Conservation (phyloP, 2,113 vertebrate genomes). For the Oreochromis spilurus region DNA sequence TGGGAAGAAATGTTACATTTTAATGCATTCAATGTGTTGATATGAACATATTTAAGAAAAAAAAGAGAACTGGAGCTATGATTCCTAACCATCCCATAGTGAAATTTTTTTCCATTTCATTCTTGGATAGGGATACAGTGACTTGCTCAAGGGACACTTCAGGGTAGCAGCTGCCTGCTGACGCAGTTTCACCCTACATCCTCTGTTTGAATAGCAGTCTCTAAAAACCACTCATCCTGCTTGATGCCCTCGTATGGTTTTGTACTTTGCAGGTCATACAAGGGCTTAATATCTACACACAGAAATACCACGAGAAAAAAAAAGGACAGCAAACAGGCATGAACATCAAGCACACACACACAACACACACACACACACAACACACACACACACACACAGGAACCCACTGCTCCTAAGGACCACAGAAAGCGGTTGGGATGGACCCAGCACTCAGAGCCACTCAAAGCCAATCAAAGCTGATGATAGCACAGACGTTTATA, state of each 20-base stretch:
- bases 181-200: neutral
- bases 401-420: neutral
- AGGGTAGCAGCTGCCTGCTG: neutral
- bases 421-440: constrained; percentile 50
- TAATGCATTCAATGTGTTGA: neutral
- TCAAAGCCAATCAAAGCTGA: constrained; percentile 69
- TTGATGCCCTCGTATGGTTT: constrained; percentile 1
- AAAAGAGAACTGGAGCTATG: neutral
- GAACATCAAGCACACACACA: constrained; percentile 5
- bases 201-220: constrained; percentile 2
- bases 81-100: neutral
- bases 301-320: neutral
- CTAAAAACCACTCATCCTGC: constrained; percentile 10
- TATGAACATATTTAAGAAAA: neutral
- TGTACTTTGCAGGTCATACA: neutral
- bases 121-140: neutral
- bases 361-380: neutral
- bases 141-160: constrained; percentile 2
- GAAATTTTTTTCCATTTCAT: neutral
- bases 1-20: neutral
- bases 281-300: neutral
- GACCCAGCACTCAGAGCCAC: constrained; percentile 64
- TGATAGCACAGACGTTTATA: constrained; percentile 48
- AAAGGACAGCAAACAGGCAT: neutral
- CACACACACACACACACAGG: neutral